Conservation (phyloP, 2,888 invertebrate genomes). For the Ennomos fuscantarius region DNA sequence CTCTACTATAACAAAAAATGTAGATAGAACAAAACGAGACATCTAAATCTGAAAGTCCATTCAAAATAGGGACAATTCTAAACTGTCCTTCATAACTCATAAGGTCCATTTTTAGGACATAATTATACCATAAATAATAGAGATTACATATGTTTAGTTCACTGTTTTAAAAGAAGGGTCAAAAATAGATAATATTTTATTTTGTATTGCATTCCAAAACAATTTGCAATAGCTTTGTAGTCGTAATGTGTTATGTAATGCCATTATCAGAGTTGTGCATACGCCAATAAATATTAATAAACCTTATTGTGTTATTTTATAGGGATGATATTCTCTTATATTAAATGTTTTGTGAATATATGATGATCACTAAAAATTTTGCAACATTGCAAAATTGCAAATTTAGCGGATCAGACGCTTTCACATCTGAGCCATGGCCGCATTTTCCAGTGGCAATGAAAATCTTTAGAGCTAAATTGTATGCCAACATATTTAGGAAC, state of each 20-base stretch:
- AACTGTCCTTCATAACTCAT: constrained; percentile 65
- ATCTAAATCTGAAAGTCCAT: constrained; percentile 64
- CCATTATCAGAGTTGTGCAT: constrained; percentile 25
- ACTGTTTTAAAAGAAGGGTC: constrained; percentile 55
- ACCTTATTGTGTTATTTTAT: no score
- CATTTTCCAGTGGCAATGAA: no score
- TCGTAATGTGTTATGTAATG: constrained; percentile 49
- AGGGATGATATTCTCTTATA: no score
- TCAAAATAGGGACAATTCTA: constrained; percentile 58
- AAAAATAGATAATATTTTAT: constrained; percentile 36
- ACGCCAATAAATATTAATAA: neutral
- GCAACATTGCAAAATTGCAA: no score
- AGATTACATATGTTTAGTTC: constrained; percentile 76
- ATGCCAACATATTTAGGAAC: no score
- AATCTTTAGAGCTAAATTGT: no score
- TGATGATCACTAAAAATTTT: no score
- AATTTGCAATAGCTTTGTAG: constrained; percentile 43
- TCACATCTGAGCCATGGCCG: no score
- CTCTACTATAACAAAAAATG: constrained; percentile 39
- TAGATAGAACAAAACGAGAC: constrained; percentile 46
- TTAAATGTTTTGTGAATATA: no score
- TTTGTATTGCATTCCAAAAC: constrained; percentile 20
- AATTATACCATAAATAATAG: constrained; percentile 83
- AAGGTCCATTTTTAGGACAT: constrained; percentile 69
- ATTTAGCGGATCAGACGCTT: no score